Evolutionary conservation across 2,888 invertebrate genomes (phyloP), one percentile per base, ranked within the genome.

Genomic region (Octodonta nipae): DNA sequence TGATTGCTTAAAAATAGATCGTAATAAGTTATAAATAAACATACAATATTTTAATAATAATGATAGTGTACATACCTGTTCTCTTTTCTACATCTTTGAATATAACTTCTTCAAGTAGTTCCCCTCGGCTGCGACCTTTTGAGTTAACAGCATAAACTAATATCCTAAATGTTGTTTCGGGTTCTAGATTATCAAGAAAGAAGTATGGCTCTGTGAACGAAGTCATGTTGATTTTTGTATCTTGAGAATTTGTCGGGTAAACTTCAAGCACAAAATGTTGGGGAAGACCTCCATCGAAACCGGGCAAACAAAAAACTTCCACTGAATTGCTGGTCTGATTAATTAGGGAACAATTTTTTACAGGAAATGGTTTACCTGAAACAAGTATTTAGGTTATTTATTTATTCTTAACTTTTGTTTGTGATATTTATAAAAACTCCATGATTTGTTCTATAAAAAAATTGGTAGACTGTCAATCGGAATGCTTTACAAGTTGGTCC

Each of bases 261-360:
- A 86, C 73, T 64, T 87, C 86, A 43, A 88, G 70, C 32, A 84
- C 68, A 67, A 88, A 88, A 58, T 72, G 71, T 66, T 88, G 87
- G 37, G 86, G 84, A 51, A 88, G 72, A 43, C 88, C 88, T 37
- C 88, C 88, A 65, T 88, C 87, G 65, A 86, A 87, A 46, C 84
- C 84, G 13, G 84, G 68, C 52, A 78, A 71, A 60, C 88, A 88
- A 51, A 75, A 75, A 45, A 87, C 81, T 37, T 62, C 61, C 47
- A 83, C 81, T 38, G 82, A 80, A 49, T 78, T 81, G 51, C 79
- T 76, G 10, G 87, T 87, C 59, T 83, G 82, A 64, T 88, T 88
- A 60, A 78, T 78, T 46, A 86, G 66, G 32, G 80, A 73, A 63
- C 88, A 88, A 66, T 88, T 88, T 40, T 78, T 75, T 30, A 87